Evolutionary conservation across 2,888 invertebrate species (phyloP), one percentile per base, ranked within the genome.

Genomic region (Leptinotarsa rubiginosa): DNA sequence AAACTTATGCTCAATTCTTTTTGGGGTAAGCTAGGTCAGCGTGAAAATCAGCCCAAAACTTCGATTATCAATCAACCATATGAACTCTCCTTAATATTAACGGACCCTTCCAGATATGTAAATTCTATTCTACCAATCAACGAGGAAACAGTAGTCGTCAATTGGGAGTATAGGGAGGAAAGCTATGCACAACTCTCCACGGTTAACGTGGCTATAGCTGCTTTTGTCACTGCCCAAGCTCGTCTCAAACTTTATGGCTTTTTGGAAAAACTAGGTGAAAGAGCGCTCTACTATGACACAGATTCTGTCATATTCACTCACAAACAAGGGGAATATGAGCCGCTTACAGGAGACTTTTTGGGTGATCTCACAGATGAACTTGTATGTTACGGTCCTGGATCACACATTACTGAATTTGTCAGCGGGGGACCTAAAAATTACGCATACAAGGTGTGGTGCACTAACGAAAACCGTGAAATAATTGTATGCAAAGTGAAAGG

Each of bases 321-420:
- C n/a, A 47, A n/a, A 16, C 52, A 52, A 16, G 22, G 47, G 1
- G 80, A 82, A 59, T 84, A 77, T 73, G 67, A 13, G 86, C 85
- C 83, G 20, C 77, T 80, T n/a, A 74, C 79, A 1, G 87, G 86
- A 10, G 79, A 82, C 64, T 84, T 79, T 77, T 56, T 87, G 1
- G 87, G 87, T 0, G 84, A 87, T 47, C 74, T 87, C 74, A 87
- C 86, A 1, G 82, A 87, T 75, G 87, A 87, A 74, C 68, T 87
- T 0, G 74, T 75, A 7, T 73, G 75, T 12, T 3, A 85, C 85
- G 73, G 75, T 84, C 69, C 85, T 78, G 83, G 80, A 15, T 78
- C 80, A 31, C 83, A 81, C 62, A 86, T 87, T 12, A 79, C 72
- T 50, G 79, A 83, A 69, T 86, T 85, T 77, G 83, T 85, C 5